Base-by-base conservation (phyloP, 2,113 vertebrate species). In the Platysternon megacephalum region DNA sequence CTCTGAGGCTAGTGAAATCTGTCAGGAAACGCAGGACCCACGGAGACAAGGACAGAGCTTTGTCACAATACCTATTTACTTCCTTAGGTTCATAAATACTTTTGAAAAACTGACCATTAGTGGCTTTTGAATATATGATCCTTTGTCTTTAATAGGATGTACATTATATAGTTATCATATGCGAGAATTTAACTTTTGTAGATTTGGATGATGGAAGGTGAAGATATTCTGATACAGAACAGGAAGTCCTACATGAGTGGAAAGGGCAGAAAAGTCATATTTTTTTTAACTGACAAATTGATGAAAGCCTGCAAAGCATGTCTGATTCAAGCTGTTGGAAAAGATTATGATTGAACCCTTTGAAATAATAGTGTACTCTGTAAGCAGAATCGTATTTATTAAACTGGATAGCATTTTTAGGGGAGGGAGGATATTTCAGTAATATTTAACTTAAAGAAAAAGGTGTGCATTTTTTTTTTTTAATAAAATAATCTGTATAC, bases 181-280 rank as follows among this genome's bases (percentile, higher is more conserved):
- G 91, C 86, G 88, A 97, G 94, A 96, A 94, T 91, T 94, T 91
- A 94, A 56, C 95, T 92, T 76, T 94, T 3, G 0, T 85, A 17
- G 86, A 86, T 74, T 88, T 89, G 88, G 49, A 90, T 94, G 95
- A 94, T 96, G 95, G 94, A 81, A 93, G 91, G 94, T 94, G 85
- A 52, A 85, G 94, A 80, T 97, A 91, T 97, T 94, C 95, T 90
- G 93, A 91, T 93, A 94, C 79, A 94, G 85, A 97, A 86, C 88
- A 95, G 91, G 85, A 86, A 96, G 90, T 95, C 91, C 92, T 93
- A 96, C 93, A 93, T 97, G 95, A 96, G 91, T 96, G 85, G 82
- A 96, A 95, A 97, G 95, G 96, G 95, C 94, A 97, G 95, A 90
- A 97, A 95, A 94, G 88, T 95, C 84, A 87, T 91, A 2, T 88